Evolutionary conservation across 2,113 vertebrate species (phyloP).

Genomic region (Paradisaea rubra): DNA sequence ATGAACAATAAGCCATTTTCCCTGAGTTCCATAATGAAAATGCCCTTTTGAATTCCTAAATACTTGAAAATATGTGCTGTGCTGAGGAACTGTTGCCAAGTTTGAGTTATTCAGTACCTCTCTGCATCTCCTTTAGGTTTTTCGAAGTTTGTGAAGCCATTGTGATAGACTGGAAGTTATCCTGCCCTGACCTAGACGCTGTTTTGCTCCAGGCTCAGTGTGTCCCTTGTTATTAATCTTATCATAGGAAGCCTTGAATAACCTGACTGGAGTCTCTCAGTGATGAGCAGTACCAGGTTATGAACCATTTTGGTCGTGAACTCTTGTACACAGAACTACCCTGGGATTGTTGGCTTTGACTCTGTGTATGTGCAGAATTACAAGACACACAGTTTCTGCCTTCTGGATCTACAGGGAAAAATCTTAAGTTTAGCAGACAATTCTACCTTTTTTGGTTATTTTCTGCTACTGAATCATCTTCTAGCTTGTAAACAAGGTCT

Average conservation of each 20-base stretch:
- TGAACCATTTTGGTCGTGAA: slow-evolving; percentile 38
- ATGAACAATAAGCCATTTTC: neutral
- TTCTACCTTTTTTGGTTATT: neutral
- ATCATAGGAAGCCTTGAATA: slow-evolving; percentile 9
- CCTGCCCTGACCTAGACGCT: neutral
- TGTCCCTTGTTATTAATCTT: slow-evolving; percentile 44
- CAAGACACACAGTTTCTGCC: neutral
- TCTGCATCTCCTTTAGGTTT: neutral
- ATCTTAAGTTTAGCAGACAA: neutral
- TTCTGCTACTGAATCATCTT: neutral
- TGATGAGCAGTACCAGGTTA: neutral
- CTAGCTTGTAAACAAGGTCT: neutral
- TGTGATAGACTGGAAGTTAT: slow-evolving; percentile 24
- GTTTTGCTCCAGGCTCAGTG: slow-evolving; percentile 24
- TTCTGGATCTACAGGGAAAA: neutral
- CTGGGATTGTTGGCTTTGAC: neutral
- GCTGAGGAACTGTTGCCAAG: neutral
- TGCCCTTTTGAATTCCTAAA: neutral
- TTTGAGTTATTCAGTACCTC: neutral
- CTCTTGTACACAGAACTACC: neutral
- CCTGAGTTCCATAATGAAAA: neutral
- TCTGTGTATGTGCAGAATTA: neutral
- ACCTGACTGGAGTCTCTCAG: neutral
- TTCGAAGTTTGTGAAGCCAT: neutral
- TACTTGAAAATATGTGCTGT: neutral